A percentile compares a stretch with the other conserved stretches of the same genome.
These are phyloP conservation scores for Hirtodrosophila cameraria DNA, from an alignment of 2,888 invertebrate species.

Conservation along the genomic window DNA sequence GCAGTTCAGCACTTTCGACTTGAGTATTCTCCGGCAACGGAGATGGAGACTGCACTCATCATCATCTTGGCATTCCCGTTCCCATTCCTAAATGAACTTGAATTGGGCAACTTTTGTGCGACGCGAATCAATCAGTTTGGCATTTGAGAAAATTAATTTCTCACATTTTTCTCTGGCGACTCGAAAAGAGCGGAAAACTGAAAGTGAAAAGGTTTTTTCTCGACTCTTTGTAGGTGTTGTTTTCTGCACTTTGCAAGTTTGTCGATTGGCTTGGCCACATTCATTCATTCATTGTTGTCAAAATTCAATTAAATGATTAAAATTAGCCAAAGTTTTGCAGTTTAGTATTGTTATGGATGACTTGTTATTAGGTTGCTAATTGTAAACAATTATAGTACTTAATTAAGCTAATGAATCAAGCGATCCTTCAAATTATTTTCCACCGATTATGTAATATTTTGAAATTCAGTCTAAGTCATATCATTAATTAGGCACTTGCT, in stretches of 20 bases:
- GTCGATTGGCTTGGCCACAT: constrained; percentile 1
- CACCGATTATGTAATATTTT: constrained; percentile 15
- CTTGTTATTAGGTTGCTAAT: constrained; percentile 42
- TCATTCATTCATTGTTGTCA: constrained; percentile 34
- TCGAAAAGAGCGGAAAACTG: constrained; percentile 4
- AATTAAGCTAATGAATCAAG: constrained; percentile 51
- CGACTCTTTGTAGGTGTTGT: constrained; percentile 27
- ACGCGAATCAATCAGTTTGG: constrained; percentile 68
- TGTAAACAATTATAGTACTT: constrained; percentile 36
- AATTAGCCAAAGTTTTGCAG: constrained; percentile 40
- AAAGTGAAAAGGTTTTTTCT: constrained; percentile 51
- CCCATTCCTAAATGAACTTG: not conserved
- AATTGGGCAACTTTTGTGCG: constrained; percentile 22
- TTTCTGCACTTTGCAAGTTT: constrained; percentile 31
- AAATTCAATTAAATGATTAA: constrained; percentile 75
- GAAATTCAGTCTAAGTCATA: constrained; percentile 32
- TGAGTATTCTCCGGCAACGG: not conserved
- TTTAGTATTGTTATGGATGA: constrained; percentile 39
- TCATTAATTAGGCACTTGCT: constrained; percentile 22
- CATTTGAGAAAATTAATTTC: constrained; percentile 73
- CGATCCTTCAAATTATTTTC: constrained; percentile 1
- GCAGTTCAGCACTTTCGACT: too few relatives aligned
- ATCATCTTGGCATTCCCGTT: not conserved
- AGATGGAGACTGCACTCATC: too few relatives aligned
- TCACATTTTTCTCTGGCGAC: constrained; percentile 60